Evolutionary conservation across 2,888 invertebrate species (phyloP).

Genomic region (Noctua janthe): DNA sequence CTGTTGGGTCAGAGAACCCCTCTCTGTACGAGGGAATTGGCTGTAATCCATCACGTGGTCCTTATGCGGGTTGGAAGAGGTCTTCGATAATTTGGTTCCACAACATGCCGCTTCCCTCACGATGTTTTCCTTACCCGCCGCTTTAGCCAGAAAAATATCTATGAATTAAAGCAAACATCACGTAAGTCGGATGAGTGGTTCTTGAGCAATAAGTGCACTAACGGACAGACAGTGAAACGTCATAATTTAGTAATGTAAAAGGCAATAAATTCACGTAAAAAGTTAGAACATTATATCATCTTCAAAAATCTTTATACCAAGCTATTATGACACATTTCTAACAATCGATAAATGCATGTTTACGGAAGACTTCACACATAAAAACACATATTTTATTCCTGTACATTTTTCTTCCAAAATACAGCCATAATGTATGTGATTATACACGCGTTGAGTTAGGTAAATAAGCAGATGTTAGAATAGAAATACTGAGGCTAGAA

Average conservation of each 20-base stretch:
- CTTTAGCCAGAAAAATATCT: too few species aligned
- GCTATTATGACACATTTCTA: slow-evolving; percentile 31
- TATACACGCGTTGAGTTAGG: slow-evolving; percentile 15
- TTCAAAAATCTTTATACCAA: slow-evolving; percentile 1
- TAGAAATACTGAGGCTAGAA: slow-evolving; percentile 26
- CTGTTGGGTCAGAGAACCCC: background rate
- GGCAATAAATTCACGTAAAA: slow-evolving; percentile 21
- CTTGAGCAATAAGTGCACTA: slow-evolving; percentile 9
- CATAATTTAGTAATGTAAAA: background rate
- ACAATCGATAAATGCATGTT: slow-evolving; percentile 37
- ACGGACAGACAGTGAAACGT: background rate
- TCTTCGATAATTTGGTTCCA: background rate
- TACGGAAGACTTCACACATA: slow-evolving; percentile 37
- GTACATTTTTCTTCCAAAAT: slow-evolving; percentile 27
- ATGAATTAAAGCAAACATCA: background rate
- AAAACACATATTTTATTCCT: slow-evolving; percentile 14
- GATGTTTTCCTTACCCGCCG: background rate
- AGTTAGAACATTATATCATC: slow-evolving; percentile 17
- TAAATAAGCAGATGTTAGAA: slow-evolving; percentile 37
- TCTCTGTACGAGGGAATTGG: background rate
- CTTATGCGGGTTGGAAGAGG: background rate
- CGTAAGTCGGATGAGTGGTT: slow-evolving; percentile 18
- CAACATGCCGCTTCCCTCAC: too few species aligned
- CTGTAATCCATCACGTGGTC: background rate
- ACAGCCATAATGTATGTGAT: slow-evolving; percentile 20